These are phyloP conservation scores for Alaudala cheleensis DNA, from an alignment of 2,113 vertebrate species.

Conservation along the genomic window DNA sequence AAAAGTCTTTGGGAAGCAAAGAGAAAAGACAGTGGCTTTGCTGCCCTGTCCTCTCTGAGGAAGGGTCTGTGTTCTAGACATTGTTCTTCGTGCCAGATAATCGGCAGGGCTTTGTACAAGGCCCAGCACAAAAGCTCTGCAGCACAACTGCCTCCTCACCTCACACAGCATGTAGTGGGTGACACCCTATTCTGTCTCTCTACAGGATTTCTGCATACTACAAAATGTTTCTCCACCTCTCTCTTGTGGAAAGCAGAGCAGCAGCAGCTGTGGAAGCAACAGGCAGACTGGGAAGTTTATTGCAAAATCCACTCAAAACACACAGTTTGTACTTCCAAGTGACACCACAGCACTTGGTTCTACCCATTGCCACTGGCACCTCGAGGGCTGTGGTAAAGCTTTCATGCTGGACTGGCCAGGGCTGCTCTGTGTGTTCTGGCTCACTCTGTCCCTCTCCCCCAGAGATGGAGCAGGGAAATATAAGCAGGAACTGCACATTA, in stretches of 20 bases:
- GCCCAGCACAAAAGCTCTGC: background rate
- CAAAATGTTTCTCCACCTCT: background rate
- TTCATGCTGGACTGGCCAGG: background rate
- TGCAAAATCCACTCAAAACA: background rate
- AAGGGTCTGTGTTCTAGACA: background rate
- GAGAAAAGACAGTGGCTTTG: background rate
- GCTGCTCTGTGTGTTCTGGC: background rate
- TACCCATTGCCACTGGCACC: background rate
- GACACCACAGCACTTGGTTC: background rate
- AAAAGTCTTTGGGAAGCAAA: background rate
- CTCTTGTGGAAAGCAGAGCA: background rate
- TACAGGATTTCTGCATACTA: background rate
- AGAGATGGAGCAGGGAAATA: background rate
- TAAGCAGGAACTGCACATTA: background rate
- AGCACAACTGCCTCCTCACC: background rate
- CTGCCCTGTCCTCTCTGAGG: background rate
- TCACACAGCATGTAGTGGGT: background rate
- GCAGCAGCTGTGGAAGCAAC: background rate
- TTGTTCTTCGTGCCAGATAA: rapidly evolving
- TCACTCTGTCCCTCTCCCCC: background rate
- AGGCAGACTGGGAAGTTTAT: background rate
- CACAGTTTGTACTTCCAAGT: background rate
- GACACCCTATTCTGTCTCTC: background rate
- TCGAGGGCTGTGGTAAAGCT: background rate
- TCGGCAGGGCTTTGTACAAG: background rate